Conservation (phyloP, 92 coral and sea anemone genomes). For the Porites divaricata region DNA sequence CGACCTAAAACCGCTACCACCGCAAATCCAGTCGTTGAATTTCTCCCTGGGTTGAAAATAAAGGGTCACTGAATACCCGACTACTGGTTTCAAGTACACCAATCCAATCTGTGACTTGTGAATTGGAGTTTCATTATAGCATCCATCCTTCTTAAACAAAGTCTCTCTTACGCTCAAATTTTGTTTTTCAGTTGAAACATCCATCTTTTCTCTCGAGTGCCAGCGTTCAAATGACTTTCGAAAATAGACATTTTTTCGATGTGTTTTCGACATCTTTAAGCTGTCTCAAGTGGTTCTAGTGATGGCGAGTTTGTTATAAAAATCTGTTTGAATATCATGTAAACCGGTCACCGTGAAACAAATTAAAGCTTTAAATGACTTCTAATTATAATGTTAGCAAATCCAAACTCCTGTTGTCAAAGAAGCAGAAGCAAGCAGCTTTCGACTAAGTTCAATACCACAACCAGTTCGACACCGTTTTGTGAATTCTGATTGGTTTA, state of each 20-base stretch:
- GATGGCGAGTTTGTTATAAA: background rate
- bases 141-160: background rate
- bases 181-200: background rate
- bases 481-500: background rate
- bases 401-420: background rate
- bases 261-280: background rate
- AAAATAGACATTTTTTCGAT: background rate
- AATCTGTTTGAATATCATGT: background rate
- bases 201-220: background rate
- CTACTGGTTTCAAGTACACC: background rate
- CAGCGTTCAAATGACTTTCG: background rate
- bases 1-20: background rate
- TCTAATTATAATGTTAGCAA: background rate
- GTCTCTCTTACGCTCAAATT: background rate
- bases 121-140: background rate
- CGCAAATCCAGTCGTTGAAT: background rate
- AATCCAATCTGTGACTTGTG: slow-evolving; percentile 3
- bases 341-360: background rate
- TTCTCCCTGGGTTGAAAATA: background rate
- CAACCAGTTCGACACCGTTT: background rate
- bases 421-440: background rate
- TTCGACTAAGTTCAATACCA: background rate
- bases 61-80: background rate
- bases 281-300: background rate
- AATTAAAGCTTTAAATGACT: background rate